phyloP scores from a whole-genome alignment of 2,113 vertebrate genomes.

The Corythoichthys haematopterus region DNA sequence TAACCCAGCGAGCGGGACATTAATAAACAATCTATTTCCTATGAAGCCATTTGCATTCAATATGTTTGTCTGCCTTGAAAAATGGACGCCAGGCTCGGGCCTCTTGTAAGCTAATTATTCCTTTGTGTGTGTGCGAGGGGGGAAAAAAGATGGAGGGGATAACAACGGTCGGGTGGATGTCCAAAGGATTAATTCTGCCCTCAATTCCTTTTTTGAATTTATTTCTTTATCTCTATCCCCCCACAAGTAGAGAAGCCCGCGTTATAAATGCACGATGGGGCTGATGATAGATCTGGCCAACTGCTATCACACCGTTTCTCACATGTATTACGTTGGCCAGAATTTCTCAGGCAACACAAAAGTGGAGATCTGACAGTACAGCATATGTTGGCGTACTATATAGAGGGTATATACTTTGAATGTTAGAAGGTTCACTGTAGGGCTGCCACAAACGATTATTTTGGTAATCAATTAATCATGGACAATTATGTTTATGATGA shows the following conservation, averaged over 20 bases:
- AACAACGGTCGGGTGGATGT: constrained; percentile 58
- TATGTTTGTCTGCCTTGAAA: constrained; percentile 78
- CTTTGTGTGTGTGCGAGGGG: constrained; percentile 21
- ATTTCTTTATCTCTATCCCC: constrained; percentile 54
- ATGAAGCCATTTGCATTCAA: constrained; percentile 79
- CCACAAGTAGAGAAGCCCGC: constrained; percentile 56
- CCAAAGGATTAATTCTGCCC: constrained; percentile 72
- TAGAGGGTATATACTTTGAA: not conserved
- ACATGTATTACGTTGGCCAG: constrained; percentile 66
- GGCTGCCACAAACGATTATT: too few relatives aligned
- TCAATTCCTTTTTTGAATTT: constrained; percentile 64
- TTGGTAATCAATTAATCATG: too few relatives aligned
- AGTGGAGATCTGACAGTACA: not conserved
- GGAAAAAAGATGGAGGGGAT: constrained; percentile 49
- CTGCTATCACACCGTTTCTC: constrained; percentile 39
- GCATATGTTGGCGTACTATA: not conserved
- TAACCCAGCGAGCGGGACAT: constrained; percentile 77
- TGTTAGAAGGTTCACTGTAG: too few relatives aligned
- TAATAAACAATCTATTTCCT: constrained; percentile 81
- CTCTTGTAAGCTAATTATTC: constrained; percentile 77
- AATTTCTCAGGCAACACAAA: constrained; percentile 49
- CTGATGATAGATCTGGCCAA: not conserved
- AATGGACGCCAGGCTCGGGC: constrained; percentile 61
- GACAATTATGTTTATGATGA: too few relatives aligned
- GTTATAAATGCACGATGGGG: constrained; percentile 63